Base-by-base conservation (phyloP, 2,113 vertebrate genomes). In the Cavia aperea region DNA sequence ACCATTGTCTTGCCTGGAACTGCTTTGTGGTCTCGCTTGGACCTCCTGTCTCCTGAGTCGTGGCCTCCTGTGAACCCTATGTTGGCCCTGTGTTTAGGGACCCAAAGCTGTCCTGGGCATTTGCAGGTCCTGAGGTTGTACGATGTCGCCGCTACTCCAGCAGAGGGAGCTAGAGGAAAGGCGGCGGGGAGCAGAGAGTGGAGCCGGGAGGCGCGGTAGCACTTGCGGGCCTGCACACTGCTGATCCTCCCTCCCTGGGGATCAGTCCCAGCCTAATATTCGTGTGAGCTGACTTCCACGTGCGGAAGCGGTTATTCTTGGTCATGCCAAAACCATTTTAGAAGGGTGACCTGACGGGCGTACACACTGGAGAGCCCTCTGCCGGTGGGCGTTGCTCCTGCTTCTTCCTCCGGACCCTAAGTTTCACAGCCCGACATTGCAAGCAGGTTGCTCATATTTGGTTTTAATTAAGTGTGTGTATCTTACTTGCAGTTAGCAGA, bases 401-500 rank as follows among this genome's bases (percentile, higher is more conserved):
- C 58, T 84, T 73, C 12, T 36, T 26, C 51, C 10, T 26, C 39
- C 39, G 39, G 39, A 39, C 39, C 39, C 78, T 13, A 95, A 29
- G 54, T 86, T 89, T 94, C 72, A 79, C 91, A 94, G 43, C 56
- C 83, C 93, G 11, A 65, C 66, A 88, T 90, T 91, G 51, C 31
- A 87, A 88, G 75, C 93, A 82, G 66, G 78, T 85, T 79, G 90
- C 31, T 92, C 78, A 73, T 89, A 49, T 87, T 95, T 94, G 90
- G 68, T 93, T 95, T 82, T 96, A 72, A 97, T 91, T 96, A 92
- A 95, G 75, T 95, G 3, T 96, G 60, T 96, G 86, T 96, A 86
- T 97, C 94, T 97, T 93, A 96, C 65, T 97, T 98, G 56, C 97
- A 99, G 99, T 99, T 97, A 97, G 98, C 98, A 98, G 99, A 97